phyloP scores from a whole-genome alignment of 1,140 invertebrate species.

The Drosophila arawakana region DNA sequence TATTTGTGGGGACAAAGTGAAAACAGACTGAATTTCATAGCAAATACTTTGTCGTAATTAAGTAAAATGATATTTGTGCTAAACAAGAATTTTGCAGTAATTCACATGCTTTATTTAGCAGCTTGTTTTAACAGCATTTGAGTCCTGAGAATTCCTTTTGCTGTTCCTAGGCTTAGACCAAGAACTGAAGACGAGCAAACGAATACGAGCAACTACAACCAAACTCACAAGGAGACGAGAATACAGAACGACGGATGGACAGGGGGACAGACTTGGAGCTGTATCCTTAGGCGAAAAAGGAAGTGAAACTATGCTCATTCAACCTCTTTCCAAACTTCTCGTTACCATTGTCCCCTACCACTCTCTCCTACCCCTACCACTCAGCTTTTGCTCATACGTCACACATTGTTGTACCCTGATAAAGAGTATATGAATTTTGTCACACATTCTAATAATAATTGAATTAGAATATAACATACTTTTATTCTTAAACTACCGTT shows the following conservation, averaged over 20 bases:
- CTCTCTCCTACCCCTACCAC: too few relatives aligned
- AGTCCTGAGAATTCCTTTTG: not conserved
- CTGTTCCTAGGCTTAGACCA: not conserved
- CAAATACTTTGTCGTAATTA: conserved; percentile 41
- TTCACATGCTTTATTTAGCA: conserved; percentile 19
- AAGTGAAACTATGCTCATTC: not conserved
- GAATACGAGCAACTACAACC: too few relatives aligned
- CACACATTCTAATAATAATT: too few relatives aligned
- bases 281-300: conserved; percentile 1
- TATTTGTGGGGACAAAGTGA: not conserved
- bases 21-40: not conserved
- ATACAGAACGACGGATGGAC: not conserved
- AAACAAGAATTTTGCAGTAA: conserved; percentile 1
- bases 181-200: conserved; percentile 6
- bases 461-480: too few relatives aligned
- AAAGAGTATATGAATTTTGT: too few relatives aligned
- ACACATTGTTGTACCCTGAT: conserved; percentile 24
- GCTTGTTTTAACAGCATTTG: conserved; percentile 19
- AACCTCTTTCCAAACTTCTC: not conserved
- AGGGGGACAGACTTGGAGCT: not conserved
- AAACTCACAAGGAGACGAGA: not conserved
- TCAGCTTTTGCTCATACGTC: not conserved
- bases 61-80: conserved; percentile 31
- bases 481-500: too few relatives aligned
- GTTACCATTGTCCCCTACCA: too few relatives aligned